Conservation (phyloP, 1,140 invertebrate species). For the Saccostrea glomerata region DNA sequence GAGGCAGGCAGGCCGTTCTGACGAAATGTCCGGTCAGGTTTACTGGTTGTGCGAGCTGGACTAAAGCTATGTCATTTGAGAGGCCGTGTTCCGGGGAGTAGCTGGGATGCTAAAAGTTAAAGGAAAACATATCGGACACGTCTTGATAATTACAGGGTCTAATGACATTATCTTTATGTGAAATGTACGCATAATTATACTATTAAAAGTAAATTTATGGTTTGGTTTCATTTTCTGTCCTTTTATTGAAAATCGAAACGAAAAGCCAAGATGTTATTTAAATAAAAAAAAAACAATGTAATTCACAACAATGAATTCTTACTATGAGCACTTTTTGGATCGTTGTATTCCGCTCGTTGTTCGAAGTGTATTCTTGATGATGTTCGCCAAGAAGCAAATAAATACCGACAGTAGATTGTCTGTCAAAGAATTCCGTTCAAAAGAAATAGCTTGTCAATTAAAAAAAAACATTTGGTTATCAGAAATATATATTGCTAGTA, state of each 20-base stretch:
- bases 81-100: conserved; percentile 50
- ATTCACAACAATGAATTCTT: too few species aligned
- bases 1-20: neutral
- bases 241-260: too few species aligned
- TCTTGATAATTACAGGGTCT: too few species aligned
- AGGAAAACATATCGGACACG: neutral
- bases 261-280: too few species aligned
- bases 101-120: neutral
- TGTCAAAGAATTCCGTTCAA: neutral
- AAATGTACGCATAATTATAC: too few species aligned
- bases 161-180: too few species aligned
- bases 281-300: too few species aligned
- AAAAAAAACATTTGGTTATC: too few species aligned
- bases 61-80: conserved; percentile 69
- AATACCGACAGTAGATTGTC: conserved; percentile 17
- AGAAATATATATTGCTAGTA: too few species aligned
- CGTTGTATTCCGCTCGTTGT: conserved; percentile 40
- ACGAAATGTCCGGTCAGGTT: conserved; percentile 64
- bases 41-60: conserved; percentile 65
- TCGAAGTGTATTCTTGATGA: conserved; percentile 39
- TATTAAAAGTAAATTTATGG: too few species aligned
- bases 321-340: conserved; percentile 27
- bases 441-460: too few species aligned
- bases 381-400: conserved; percentile 52
- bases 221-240: too few species aligned